These are phyloP conservation scores for Camponotus pennsylvanicus DNA, from an alignment of 1,140 invertebrate genomes.

Conservation along the genomic window DNA sequence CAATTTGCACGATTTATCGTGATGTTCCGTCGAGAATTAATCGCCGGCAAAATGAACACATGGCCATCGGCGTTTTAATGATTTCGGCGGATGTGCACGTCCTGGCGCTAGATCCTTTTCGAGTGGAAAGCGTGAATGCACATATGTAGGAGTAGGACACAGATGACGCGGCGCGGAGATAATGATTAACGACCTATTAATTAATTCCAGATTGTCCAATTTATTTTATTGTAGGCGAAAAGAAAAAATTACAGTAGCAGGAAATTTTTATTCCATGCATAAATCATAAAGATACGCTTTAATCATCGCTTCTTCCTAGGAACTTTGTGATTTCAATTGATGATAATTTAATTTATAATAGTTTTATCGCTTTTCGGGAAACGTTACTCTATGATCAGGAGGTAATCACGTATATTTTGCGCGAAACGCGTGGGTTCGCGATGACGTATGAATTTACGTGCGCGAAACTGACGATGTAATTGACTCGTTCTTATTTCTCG, in stretches of 20 bases:
- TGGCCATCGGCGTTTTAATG: slow-evolving; percentile 31
- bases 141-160: neutral
- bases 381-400: neutral
- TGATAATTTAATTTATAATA: too few species aligned
- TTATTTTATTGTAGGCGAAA: neutral
- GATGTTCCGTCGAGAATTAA: slow-evolving; percentile 42
- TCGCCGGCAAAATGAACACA: slow-evolving; percentile 8
- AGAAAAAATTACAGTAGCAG: neutral
- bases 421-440: neutral
- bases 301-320: slow-evolving; percentile 22
- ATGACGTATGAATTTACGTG: neutral
- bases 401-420: neutral
- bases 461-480: neutral
- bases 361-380: neutral
- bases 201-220: slow-evolving; percentile 9
- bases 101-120: neutral
- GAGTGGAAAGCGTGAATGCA: slow-evolving; percentile 20
- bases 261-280: too few species aligned
- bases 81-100: slow-evolving; percentile 22
- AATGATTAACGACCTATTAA: slow-evolving; percentile 30
- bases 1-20: slow-evolving; percentile 57
- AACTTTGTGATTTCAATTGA: slow-evolving; percentile 29
- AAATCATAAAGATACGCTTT: slow-evolving; percentile 21
- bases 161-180: slow-evolving; percentile 1
- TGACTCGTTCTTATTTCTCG: neutral